Base-by-base conservation (phyloP, 2,888 invertebrate genomes). In the Scaptomyza parva region DNA sequence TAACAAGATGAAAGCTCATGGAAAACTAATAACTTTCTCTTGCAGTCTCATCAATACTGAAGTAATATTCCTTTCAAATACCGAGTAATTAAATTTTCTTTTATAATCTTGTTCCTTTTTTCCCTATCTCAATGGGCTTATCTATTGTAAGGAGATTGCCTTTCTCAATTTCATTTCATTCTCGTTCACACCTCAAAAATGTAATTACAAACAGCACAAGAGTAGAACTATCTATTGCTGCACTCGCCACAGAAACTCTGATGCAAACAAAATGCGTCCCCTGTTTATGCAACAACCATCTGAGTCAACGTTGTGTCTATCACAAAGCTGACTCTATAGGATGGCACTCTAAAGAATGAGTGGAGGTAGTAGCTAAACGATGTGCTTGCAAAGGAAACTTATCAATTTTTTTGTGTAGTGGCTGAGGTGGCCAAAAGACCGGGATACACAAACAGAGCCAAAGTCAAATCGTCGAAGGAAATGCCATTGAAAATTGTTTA, bases 401-500 rank as follows among this genome's bases (percentile, higher is more conserved):
- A 68, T 75, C 75, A 77, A 72, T 64, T 77, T 65, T 71, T 59
- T 71, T 59, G 33, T 60, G 41, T 30, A 30, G 24, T 52, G 60
- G 50, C 20, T 6, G 45, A 37, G 57, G 28, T 60, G 43, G 53
- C 63, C 43, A 54, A 28, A 47, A 41, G 51, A 40, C 33, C 33
- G 17, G 60, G 67, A 73, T 64, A 64, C 55, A 70, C 85, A 80
- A 76, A 72, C 73, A 76, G 51, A 62, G 50, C 45, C 63, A 67
- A 69, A 79, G 84, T 78, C 78, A 81, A 78, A 82, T 65, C 68
- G 71, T 60, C 65, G 75, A 65, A 81, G 84, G 80, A 86, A 86
- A 82, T 78, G 78, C 86, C 70, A 86, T 85, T 84, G 85, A 83
- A 85, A 86, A 86, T 81, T 76, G 83, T 86, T 86, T 78, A 81